These are phyloP conservation scores for Coptodon rendalli DNA, from an alignment of 2,113 vertebrate genomes.

Conservation along the genomic window DNA sequence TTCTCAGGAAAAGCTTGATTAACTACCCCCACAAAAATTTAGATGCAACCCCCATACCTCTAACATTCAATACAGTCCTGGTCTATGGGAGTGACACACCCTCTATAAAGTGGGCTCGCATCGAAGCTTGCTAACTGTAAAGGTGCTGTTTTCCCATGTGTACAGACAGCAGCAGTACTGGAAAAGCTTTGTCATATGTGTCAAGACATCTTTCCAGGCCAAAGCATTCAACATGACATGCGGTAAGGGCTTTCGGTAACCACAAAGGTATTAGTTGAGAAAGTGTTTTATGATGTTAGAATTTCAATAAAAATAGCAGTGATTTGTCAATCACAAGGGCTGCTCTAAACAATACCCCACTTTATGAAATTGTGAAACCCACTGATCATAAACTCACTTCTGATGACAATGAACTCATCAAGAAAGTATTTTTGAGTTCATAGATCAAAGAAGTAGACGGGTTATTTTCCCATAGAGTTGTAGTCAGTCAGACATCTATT, in stretches of 20 bases:
- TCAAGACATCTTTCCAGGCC: not conserved
- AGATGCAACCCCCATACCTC: not conserved
- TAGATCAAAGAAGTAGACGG: fast-evolving
- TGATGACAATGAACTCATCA: not conserved
- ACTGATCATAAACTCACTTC: not conserved
- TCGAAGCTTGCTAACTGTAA: not conserved
- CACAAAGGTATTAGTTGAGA: not conserved
- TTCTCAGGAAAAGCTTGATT: constrained; percentile 12
- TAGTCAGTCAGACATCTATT: not conserved
- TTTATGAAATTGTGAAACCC: not conserved
- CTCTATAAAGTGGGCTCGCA: not conserved
- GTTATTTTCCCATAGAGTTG: not conserved
- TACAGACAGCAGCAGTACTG: not conserved
- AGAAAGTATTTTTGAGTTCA: not conserved
- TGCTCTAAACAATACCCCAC: not conserved
- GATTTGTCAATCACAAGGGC: not conserved
- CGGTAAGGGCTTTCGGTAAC: not conserved
- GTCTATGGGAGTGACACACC: not conserved
- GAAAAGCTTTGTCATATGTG: not conserved
- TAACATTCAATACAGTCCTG: not conserved
- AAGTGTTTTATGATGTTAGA: not conserved
- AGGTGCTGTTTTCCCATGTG: not conserved
- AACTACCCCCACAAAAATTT: constrained; percentile 2
- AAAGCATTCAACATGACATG: not conserved
- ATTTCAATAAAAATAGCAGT: not conserved